phyloP scores from a whole-genome alignment of 2,113 vertebrate species.

The Ceuthmochares aereus region DNA sequence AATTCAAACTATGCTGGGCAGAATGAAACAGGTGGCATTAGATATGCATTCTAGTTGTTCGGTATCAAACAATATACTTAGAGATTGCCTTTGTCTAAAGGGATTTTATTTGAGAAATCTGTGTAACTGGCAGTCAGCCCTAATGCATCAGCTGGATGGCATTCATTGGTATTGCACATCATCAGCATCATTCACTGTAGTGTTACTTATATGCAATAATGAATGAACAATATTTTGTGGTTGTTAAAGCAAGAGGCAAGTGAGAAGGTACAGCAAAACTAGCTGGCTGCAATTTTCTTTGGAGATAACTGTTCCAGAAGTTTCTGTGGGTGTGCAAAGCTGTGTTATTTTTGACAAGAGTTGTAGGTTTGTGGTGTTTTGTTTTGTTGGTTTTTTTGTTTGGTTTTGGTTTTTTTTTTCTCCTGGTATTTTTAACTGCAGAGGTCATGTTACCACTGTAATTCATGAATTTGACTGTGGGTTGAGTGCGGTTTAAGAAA shows the following conservation, averaged over 20 bases:
- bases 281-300: not conserved
- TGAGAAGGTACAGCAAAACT: not conserved
- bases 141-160: constrained; percentile 21
- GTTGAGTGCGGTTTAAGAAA: not conserved
- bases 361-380: not conserved
- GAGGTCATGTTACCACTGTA: not conserved
- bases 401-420: no score
- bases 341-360: constrained; percentile 7
- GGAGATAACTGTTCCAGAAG: not conserved
- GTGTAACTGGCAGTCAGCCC: constrained; percentile 22
- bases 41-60: not conserved
- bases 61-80: constrained; percentile 3
- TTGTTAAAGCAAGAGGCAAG: not conserved
- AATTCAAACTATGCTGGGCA: not conserved
- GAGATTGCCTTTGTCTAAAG: constrained; percentile 7
- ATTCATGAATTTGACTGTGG: not conserved
- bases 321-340: not conserved
- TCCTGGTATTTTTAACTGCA: not conserved
- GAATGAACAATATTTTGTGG: not conserved
- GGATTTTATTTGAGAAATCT: constrained; percentile 41
- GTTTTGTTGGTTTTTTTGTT: no score
- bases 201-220: not conserved
- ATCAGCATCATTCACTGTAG: not conserved
- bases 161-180: not conserved
- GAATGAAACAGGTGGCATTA: not conserved